Base-by-base conservation (phyloP, 2,888 invertebrate genomes). In the Synergus japonicus region DNA sequence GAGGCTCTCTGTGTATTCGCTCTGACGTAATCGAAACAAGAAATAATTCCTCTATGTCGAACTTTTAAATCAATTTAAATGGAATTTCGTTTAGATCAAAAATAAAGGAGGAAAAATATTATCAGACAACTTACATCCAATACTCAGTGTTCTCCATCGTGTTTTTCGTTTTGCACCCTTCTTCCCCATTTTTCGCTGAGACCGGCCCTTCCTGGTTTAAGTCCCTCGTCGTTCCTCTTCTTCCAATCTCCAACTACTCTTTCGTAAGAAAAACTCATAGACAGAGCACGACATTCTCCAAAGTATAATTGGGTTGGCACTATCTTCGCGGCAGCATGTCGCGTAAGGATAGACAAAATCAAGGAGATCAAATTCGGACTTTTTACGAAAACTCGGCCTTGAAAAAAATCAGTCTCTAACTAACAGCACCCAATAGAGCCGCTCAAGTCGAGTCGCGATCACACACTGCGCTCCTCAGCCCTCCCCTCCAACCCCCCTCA, bases 71-170 rank as follows among this genome's bases (percentile, higher is more conserved):
- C 2, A 43, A 44, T 12, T 37, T 37, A 7, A 67, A 9, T 49
- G 13, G 15, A 22, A 0, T 5, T 15, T 10, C 9, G 44, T 44
- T 44, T 10, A 10, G 44, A 66, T n/a, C 44, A 67, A 7, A 54
- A n/a, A n/a, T n/a, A 37, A 46, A 37, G 79, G 84, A 91, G 5
- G 37, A 37, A 37, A 37, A 37, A 37, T 37, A 37, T 37, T 37
- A 37, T 37, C 37, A 37, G 37, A 37, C 37, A 0, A 37, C 92
- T 93, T 89, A 94, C 94, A 93, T 86, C 93, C 93, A 88, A 94
- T 94, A 85, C 94, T 93, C 87, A 95, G 93, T 86, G 94, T 93
- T 91, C 94, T 93, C 95, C 95, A 95, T 91, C 94, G 93, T 86
- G 94, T 95, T 92, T 94, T 95, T 89, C 94, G 93, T 86, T 92